Base-by-base conservation (phyloP, 1,140 invertebrate genomes). In the Drosophila truncata region DNA sequence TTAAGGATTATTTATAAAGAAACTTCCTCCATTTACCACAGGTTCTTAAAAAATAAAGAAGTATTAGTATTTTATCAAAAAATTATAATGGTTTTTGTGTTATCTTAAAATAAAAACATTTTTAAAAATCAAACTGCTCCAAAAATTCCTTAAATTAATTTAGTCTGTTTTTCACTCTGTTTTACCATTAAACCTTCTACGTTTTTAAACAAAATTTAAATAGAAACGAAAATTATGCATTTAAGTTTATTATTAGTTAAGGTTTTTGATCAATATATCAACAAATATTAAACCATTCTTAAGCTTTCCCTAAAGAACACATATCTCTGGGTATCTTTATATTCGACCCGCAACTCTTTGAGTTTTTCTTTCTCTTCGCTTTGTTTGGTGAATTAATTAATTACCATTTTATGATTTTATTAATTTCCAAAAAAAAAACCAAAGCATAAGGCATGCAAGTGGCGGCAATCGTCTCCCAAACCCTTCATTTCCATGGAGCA, bases 341-440 rank as follows among this genome's bases (percentile, higher is more conserved):
- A 10, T 39, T 18, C 69, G 25, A 49, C 11, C n/a, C n/a, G 1
- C 31, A 6, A 6, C 20, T 37, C 25, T 2, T 9, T 11, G 11
- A 9, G 14, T 14, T 37, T 27, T 67, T 46, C 31, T 77, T 72
- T 47, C 63, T 66, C 65, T 69, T 76, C 50, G 23, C 23, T 76
- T 64, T 80, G 66, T 67, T 72, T 59, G 59, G 50, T 75, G 82
- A 73, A 86, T 85, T 82, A 82, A 90, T 90, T 90, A 91, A 90
- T 90, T 91, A 91, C 86, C 42, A 70, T 77, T 85, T 91, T 82
- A 85, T 90, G 78, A 90, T 91, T 90, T 90, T 91, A 90, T 91
- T 90, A 91, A 90, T 90, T 90, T 90, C 78, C 69, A 69, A 90
- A 83, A 67, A 62, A 69, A 90, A 83, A 67, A 62, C 37, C 49